Base-by-base conservation (phyloP, 2,888 invertebrate species). In the Cosmia trapezina region DNA sequence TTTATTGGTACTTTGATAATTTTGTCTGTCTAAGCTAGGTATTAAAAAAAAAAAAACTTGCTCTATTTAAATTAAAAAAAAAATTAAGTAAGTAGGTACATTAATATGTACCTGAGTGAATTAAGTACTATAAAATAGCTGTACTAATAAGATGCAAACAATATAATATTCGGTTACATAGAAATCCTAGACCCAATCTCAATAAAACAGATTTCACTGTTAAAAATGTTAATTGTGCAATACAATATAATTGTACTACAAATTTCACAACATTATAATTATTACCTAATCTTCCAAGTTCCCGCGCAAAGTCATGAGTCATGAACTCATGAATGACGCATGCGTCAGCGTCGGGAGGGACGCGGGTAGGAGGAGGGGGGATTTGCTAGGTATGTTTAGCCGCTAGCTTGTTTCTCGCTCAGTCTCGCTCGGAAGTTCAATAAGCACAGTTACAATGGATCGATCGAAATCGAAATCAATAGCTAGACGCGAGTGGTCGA, bases 261-360 rank as follows among this genome's bases (percentile, higher is more conserved):
- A n/a, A 28, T 68, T 62, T 62, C 68, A 68, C 62, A 62, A 51
- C 41, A 67, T 45, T 67, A n/a, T n/a, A 8, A 22, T 11, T 19
- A n/a, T 33, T 66, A 57, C 2, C 43, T 45, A n/a, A 45, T 56
- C 19, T 17, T 0, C 9, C 17, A 41, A n/a, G 17, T 28, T 41
- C 14, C 47, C 14, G 19, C 37, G 37, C 14, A 67, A 70, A 67
- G 3, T 37, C 12, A 17, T 69, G n/a, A n/a, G n/a, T n/a, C n/a
- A n/a, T n/a, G n/a, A n/a, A n/a, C n/a, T n/a, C n/a, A n/a, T n/a
- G n/a, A n/a, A n/a, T n/a, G 65, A 53, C 54, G 8, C 28, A 17
- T 54, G 54, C 54, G 43, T 69, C 53, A 43, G 51, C 28, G 41
- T 5, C 12, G 41, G n/a, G 12, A 3, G 4, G 28, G 17, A 37